Base-by-base conservation (phyloP, 2,888 invertebrate species). In the Caenorhabditis sp. region DNA sequence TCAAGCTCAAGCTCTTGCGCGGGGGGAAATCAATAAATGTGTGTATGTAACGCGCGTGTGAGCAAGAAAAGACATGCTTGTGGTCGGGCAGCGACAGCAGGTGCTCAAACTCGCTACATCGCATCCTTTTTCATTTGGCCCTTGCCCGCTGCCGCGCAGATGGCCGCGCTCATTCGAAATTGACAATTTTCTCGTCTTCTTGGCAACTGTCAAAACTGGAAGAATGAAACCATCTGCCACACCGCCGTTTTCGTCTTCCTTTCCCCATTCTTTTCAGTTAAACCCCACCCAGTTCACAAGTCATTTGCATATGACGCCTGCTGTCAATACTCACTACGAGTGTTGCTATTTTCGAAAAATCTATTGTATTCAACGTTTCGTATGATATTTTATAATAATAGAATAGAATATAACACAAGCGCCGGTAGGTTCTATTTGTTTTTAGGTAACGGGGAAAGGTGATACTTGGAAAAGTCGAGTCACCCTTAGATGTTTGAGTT, bases 101-200 rank as follows among this genome's bases (percentile, higher is more conserved):
- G 72, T 72, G 72, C 63, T 72, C 72, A 72, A 72, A 72, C 72
- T 72, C 72, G 63, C 62, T 58, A 56, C 63, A 63, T 72, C 63
- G 71, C 71, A 71, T 62, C 70, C 59, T 70, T 70, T 70, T 70
- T 52, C 50, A 52, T 41, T 30, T 26, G 50, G 56, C 11, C 35
- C 35, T 15, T 17, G 15, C 30, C 11, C 9, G 7, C 48, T 7
- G 35, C 52, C 32, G 53, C 52, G 70, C 70, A 70, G 70, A 70
- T 70, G 70, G 63, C 43, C 35, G 13, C 35, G 1, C 20, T 22
- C 52, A 32, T 52, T 17, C 30, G 20, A 11, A 20, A 52, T 52
- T 32, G 32, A 27, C 37, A 52, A 27, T n/a, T 27, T 35, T 39
- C 15, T 17, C 30, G 17, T 46, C 32, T 22, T 39, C 9, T 22